A percentile compares a stretch with the other conserved stretches of the same genome.
These are phyloP conservation scores for Drosophila mojavensis DNA, from an alignment of 1,140 invertebrate genomes.

Conservation along the genomic window DNA sequence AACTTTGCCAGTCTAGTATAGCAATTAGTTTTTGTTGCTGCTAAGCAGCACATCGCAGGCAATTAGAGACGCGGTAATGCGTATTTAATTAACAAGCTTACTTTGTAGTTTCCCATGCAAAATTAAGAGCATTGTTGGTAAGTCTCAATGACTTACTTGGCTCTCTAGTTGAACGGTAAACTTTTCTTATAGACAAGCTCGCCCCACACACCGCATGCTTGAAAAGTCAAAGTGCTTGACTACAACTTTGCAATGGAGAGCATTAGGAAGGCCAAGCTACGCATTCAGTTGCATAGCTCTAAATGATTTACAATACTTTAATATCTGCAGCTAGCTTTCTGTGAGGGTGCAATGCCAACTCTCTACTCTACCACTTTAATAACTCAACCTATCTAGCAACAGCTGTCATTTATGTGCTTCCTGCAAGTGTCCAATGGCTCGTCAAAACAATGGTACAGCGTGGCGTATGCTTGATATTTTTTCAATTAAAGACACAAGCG, in stretches of 20 bases:
- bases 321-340: neutral
- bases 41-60: conserved; percentile 67
- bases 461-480: conserved; percentile 63
- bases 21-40: conserved; percentile 53
- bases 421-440: conserved; percentile 16
- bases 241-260: conserved; percentile 27
- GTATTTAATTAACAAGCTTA: conserved; percentile 81
- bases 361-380: neutral
- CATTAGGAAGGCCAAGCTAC: conserved; percentile 12
- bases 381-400: conserved; percentile 25
- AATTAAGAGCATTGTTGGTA: conserved; percentile 70
- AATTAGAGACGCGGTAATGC: conserved; percentile 78
- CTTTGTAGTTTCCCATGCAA: conserved; percentile 78
- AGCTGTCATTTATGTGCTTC: conserved; percentile 51
- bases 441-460: conserved; percentile 56
- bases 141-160: conserved; percentile 48
- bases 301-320: conserved; percentile 21
- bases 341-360: too few relatives aligned
- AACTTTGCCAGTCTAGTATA: conserved; percentile 65
- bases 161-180: conserved; percentile 74
- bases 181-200: conserved; percentile 63
- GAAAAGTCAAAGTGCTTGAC: conserved; percentile 25
- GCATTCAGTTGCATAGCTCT: conserved; percentile 12
- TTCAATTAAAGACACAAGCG: conserved; percentile 69
- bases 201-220: conserved; percentile 7